Evolutionary conservation across 1,140 invertebrate species (phyloP).

Genomic region (Pinna nobilis): DNA sequence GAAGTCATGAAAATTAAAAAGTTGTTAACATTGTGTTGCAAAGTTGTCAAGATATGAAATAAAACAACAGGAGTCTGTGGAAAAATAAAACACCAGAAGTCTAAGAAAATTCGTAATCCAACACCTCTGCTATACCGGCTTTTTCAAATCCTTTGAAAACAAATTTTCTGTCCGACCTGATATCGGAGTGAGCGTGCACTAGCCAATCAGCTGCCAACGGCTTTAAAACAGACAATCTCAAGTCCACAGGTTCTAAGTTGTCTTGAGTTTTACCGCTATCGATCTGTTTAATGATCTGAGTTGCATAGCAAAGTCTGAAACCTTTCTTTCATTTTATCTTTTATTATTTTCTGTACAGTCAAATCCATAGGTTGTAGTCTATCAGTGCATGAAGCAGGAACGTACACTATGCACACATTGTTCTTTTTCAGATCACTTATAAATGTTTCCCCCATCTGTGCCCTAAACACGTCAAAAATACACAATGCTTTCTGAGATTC

Average conservation of each 20-base stretch:
- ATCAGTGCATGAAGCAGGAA: slow-evolving; percentile 5
- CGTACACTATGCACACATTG: slow-evolving; percentile 1
- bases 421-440: slow-evolving; percentile 5
- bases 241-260: slow-evolving; percentile 1
- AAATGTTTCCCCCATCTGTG: slow-evolving; percentile 17
- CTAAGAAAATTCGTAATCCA: too few species aligned
- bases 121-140: slow-evolving; percentile 9
- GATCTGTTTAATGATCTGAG: slow-evolving; percentile 8
- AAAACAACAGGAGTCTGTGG: too few species aligned
- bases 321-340: slow-evolving; percentile 9
- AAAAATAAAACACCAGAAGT: too few species aligned
- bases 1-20: too few species aligned
- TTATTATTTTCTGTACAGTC: slow-evolving; percentile 10
- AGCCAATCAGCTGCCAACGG: slow-evolving; percentile 22
- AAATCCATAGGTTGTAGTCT: slow-evolving; percentile 20
- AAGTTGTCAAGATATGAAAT: too few species aligned
- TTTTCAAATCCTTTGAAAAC: slow-evolving; percentile 23
- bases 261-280: slow-evolving; percentile 1
- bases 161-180: neutral
- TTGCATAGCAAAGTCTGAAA: slow-evolving; percentile 25
- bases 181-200: slow-evolving; percentile 1
- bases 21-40: too few species aligned
- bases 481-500: neutral
- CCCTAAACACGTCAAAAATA: slow-evolving; percentile 16
- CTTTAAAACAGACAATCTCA: slow-evolving; percentile 19